Evolutionary conservation across 2,113 vertebrate genomes (phyloP).

Genomic region (Entomyzon cyanotis): DNA sequence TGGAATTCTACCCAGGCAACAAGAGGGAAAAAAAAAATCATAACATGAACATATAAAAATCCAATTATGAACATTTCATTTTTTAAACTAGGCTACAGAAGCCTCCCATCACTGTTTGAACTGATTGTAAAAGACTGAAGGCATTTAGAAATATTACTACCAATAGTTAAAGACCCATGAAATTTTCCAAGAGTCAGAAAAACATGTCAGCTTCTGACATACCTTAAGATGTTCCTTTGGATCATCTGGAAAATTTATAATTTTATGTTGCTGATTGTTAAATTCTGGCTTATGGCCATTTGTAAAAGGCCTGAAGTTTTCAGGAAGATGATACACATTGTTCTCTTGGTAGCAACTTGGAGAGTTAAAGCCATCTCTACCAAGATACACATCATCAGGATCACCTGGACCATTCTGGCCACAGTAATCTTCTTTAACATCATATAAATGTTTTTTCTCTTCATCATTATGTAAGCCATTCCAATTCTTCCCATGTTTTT

Average conservation of each 20-base stretch:
- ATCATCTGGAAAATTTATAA: conserved; percentile 60
- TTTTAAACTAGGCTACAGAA: not conserved
- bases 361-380: conserved; percentile 72
- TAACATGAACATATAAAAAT: not conserved
- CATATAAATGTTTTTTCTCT: conserved; percentile 67
- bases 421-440: conserved; percentile 64
- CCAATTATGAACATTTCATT: not conserved
- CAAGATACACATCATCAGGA: conserved; percentile 67
- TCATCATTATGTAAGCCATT: conserved; percentile 37
- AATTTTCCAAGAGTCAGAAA: not conserved
- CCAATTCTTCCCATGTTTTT: conserved; percentile 74
- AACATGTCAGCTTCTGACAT: not conserved
- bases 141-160: not conserved
- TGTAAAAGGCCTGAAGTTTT: conserved; percentile 73
- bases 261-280: conserved; percentile 57
- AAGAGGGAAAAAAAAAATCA: not conserved
- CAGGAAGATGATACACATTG: conserved; percentile 66
- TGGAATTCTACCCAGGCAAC: not conserved
- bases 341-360: conserved; percentile 68
- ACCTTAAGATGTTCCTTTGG: conserved; percentile 82
- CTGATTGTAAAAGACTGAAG: not conserved
- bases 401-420: conserved; percentile 65
- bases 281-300: conserved; percentile 67
- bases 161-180: not conserved
- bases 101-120: not conserved